Conservation (phyloP, 1,140 invertebrate species). For the Hypothenemus hampei region DNA sequence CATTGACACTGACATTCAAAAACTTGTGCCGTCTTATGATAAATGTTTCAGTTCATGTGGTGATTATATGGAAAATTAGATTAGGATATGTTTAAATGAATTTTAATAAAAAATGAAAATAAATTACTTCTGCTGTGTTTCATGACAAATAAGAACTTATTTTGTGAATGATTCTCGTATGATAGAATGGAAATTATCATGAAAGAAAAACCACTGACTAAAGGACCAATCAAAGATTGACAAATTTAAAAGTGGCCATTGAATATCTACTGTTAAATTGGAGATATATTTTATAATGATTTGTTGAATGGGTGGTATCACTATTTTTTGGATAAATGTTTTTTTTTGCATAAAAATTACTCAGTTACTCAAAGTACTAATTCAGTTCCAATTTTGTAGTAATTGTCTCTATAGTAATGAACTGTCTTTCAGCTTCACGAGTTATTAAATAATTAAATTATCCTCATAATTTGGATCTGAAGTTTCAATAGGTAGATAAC, state of each 20-base stretch:
- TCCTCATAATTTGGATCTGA: background rate
- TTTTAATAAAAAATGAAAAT: no score
- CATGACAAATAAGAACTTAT: conserved; percentile 17
- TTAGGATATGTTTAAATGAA: no score
- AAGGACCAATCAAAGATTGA: conserved; percentile 8
- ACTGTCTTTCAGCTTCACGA: background rate
- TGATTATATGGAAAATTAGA: no score
- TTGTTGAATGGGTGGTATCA: background rate
- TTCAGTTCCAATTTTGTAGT: background rate
- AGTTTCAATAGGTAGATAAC: background rate
- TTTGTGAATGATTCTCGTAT: background rate
- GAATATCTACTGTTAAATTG: background rate
- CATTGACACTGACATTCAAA: no score
- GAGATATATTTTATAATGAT: background rate
- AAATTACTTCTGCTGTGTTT: no score
- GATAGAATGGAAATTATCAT: conserved; percentile 8
- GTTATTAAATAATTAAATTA: background rate
- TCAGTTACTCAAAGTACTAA: no score
- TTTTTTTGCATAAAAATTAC: background rate
- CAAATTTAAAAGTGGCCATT: conserved; percentile 5
- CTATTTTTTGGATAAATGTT: conserved; percentile 1
- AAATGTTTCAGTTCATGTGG: no score
- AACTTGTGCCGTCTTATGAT: no score
- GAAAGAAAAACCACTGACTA: conserved; percentile 11
- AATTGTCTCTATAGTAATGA: conserved; percentile 2